phyloP scores from a whole-genome alignment of 2,797 vertebrate species.

The Micrastur ruficollis region DNA sequence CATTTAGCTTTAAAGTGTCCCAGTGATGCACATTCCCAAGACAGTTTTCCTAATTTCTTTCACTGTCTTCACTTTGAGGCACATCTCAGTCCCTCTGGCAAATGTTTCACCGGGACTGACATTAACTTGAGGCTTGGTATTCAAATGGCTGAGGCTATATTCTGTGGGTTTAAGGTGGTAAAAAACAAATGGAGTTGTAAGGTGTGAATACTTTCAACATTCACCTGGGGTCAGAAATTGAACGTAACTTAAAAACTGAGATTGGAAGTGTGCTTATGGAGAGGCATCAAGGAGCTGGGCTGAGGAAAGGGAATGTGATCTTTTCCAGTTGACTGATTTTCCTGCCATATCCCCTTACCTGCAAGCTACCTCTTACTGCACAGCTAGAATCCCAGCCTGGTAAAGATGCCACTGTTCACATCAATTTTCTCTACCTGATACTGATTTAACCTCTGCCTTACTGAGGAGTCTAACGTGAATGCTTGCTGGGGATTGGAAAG shows the following conservation, averaged over 20 bases:
- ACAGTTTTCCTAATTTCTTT: conserved; percentile 45
- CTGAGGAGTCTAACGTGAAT: neutral
- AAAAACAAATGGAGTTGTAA: neutral
- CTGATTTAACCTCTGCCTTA: neutral
- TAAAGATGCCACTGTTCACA: neutral
- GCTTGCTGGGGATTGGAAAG: conserved; percentile 1
- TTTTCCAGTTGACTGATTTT: neutral
- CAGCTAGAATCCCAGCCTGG: neutral
- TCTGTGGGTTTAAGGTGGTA: neutral
- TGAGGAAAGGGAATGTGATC: neutral
- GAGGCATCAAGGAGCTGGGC: neutral
- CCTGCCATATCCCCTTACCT: neutral
- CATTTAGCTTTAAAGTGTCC: conserved; percentile 29
- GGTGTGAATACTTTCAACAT: neutral
- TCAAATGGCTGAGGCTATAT: neutral
- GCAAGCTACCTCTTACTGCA: neutral
- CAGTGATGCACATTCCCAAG: neutral
- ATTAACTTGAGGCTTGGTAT: neutral
- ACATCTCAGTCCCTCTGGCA: neutral
- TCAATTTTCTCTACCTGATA: neutral
- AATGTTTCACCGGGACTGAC: neutral
- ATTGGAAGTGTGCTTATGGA: neutral
- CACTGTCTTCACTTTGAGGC: conserved; percentile 19
- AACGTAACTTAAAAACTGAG: neutral
- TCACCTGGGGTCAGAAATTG: neutral